These are phyloP conservation scores for Sebastolobus altivelis DNA, from an alignment of 2,797 vertebrate species.

Conservation along the genomic window DNA sequence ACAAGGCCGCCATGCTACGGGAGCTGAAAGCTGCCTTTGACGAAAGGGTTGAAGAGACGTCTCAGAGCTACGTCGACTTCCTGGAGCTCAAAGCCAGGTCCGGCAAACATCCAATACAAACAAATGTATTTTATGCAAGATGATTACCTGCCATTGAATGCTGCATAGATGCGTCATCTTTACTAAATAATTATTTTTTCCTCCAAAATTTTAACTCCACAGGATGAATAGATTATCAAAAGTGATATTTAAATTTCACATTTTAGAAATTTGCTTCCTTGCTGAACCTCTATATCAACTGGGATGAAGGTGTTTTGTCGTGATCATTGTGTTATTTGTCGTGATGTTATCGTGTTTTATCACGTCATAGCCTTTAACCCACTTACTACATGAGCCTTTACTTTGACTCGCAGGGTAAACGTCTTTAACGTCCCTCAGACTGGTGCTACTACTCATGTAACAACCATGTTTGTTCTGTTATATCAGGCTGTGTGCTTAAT, in stretches of 20 bases:
- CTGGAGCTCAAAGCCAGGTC: constrained; percentile 16
- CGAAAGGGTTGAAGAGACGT: constrained; percentile 55
- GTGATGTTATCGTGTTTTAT: background rate
- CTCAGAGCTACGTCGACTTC: constrained; percentile 1
- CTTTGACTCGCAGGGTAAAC: background rate
- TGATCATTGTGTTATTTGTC: background rate
- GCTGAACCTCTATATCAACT: background rate
- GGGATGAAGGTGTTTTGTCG: background rate
- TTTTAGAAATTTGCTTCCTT: background rate
- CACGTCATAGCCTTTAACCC: background rate
- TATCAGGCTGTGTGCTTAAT: constrained; percentile 7
- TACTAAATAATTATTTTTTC: background rate
- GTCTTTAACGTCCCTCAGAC: background rate
- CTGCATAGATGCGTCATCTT: background rate
- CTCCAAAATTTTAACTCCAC: background rate
- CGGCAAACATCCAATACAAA: background rate
- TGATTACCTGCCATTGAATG: background rate
- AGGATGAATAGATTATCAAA: background rate
- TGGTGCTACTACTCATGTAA: background rate
- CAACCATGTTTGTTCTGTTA: constrained; percentile 5
- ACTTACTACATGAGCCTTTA: background rate
- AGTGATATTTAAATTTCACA: background rate
- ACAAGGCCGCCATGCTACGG: constrained; percentile 63
- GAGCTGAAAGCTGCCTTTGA: constrained; percentile 76
- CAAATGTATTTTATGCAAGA: background rate